Evolutionary conservation across 2,113 vertebrate genomes (phyloP), one percentile per base, ranked within the genome.

Genomic region (Pollachius pollachius): DNA sequence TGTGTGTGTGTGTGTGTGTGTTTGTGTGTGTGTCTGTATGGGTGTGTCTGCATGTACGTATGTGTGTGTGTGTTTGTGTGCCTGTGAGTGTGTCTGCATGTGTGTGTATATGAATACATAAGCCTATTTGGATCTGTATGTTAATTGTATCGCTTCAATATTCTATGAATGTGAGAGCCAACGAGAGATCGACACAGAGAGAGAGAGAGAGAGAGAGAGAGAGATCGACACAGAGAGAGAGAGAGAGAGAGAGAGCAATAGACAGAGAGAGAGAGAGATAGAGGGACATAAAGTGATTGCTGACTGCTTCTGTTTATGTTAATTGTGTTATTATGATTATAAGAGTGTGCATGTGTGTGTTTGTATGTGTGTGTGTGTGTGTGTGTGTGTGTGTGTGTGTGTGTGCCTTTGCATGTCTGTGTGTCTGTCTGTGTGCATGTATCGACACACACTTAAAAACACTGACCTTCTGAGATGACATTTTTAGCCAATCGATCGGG

Each of bases 401-500:
- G 65, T 71, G 57, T 63, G 21, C 57, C 3, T 41, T 3, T 41
- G 37, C 9, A 8, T 41, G 37, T 41, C 64, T 85, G 82, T 79
- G 82, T 80, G 78, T 62, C 11, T 25, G 60, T 34, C 52, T 67
- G 65, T 76, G 84, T 74, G 80, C 78, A 71, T 72, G 78, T 90
- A 90, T 90, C 27, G 89, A 90, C 86, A 69, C 86, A 69, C 62
- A 81, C 81, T 80, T 69, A 34, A 90, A 89, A 90, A 87, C 87
- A 73, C 74, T 90, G 89, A 90, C 89, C 89, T 90, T 90, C 86
- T 88, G 83, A 88, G 79, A 82, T 89, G 89, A 89, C 89, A 90
- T 89, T 90, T 89, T 89, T 89, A 86, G 70, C 80, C 76, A n/a
- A 90, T 90, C 81, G 89, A 90, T 90, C 73, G 66, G 78, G 82